Evolutionary conservation across 2,888 invertebrate genomes (phyloP).

Genomic region (Tetragnatha montana): DNA sequence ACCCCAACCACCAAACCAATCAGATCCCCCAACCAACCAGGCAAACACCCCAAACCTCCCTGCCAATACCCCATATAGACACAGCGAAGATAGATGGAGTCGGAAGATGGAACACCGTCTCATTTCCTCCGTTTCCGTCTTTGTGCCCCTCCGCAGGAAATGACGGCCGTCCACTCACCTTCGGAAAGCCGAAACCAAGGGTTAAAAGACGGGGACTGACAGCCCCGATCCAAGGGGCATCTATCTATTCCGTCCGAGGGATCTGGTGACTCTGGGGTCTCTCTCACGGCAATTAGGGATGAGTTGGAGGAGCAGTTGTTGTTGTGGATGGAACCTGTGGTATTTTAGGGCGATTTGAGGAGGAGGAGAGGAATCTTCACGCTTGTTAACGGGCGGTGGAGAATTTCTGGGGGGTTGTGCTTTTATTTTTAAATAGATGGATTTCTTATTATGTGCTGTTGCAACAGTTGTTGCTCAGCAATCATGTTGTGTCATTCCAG

Average conservation of each 20-base stretch:
- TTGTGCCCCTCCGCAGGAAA: conserved; percentile 37
- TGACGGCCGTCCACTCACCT: conserved; percentile 39
- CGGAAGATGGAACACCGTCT: conserved; percentile 58
- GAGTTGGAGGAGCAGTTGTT: conserved; percentile 5
- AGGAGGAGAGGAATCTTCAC: too few relatives aligned
- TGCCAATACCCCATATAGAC: not conserved
- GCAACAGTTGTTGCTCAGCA: too few relatives aligned
- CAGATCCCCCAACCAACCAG: not conserved
- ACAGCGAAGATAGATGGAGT: conserved; percentile 19
- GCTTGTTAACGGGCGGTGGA: too few relatives aligned
- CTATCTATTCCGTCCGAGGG: not conserved
- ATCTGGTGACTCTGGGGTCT: conserved; percentile 45
- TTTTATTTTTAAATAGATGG: too few relatives aligned
- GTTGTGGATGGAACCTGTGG: not conserved
- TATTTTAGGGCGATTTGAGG: too few relatives aligned
- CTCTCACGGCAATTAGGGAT: conserved; percentile 26
- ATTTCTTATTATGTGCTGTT: too few relatives aligned
- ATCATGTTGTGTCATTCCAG: too few relatives aligned
- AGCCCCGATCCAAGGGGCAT: not conserved
- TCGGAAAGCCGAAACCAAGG: conserved; percentile 19
- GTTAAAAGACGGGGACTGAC: conserved; percentile 11
- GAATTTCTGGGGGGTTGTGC: too few relatives aligned
- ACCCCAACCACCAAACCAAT: too few relatives aligned
- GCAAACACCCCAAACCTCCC: not conserved
- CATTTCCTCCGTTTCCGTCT: conserved; percentile 62